Evolutionary conservation across 2,888 invertebrate species (phyloP), one percentile per base, ranked within the genome.

Genomic region (Noctua janthina): DNA sequence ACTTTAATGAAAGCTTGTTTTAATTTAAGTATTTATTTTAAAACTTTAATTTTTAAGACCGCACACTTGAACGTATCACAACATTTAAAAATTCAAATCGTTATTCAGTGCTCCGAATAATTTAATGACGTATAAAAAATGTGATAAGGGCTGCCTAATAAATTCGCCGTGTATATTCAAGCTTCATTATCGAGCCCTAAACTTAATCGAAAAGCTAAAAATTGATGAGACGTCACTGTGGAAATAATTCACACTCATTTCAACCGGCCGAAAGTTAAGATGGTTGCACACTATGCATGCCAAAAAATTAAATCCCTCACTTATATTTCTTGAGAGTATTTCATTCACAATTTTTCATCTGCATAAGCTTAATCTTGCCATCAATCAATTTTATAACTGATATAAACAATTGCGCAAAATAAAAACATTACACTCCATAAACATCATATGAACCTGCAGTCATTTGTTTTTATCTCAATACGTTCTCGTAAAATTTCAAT

Each of bases 131-230:
- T 69, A 82, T 77, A 79, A 86, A 84, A 87, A 85, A 84, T 87
- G 82, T 82, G 86, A 87, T 85, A 88, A 89, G 83, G 68, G 72
- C 69, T 85, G 88, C 79, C 87, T 90, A 90, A 92, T 93, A 92
- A 93, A 93, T 92, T 90, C 85, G 39, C 66, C 74, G 54, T 74
- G 82, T 79, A 83, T 85, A 79, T 79, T 72, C 87, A 76, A 77
- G 83, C 84, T 92, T 93, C 91, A 93, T 94, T 94, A 94, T 90
- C 90, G 87, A 88, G 89, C 89, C 90, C 91, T 91, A 89, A 92
- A 90, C 91, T 92, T 94, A 94, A 94, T 94, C 92, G 92, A 94
- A 94, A 93, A 90, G 87, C 89, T 91, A 91, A 93, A 92, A 94
- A 93, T 92, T 93, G 91, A 94, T 93, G 93, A 91, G 91, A 93